Conservation (phyloP, 2,113 vertebrate genomes). For the Anarhynchus alexandrinus region DNA sequence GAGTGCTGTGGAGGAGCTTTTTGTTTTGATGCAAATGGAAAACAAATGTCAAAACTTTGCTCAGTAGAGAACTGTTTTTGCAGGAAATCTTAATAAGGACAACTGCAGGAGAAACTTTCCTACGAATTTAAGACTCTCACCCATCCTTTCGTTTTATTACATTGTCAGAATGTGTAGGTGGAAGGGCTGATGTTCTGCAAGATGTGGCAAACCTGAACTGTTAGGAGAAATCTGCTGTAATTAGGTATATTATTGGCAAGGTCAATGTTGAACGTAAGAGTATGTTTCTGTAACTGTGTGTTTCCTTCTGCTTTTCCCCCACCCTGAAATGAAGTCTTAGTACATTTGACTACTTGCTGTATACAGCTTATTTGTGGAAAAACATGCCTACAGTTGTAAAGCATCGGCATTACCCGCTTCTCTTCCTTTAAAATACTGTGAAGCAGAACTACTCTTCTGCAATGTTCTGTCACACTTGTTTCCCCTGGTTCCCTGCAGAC, state of each 20-base stretch:
- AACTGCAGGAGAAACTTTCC: not conserved
- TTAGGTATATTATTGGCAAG: not conserved
- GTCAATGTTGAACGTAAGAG: not conserved
- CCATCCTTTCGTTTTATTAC: not conserved
- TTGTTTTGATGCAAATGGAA: not conserved
- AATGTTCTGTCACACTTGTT: not conserved
- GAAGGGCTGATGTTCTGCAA: not conserved
- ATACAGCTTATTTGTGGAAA: not conserved
- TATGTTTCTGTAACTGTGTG: not conserved
- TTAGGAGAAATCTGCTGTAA: not conserved
- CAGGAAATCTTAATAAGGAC: not conserved
- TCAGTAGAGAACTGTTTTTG: not conserved
- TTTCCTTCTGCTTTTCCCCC: not conserved
- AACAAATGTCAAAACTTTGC: not conserved
- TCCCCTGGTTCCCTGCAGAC: not conserved
- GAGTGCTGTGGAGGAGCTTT: not conserved
- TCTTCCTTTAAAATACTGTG: not conserved
- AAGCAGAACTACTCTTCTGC: not conserved
- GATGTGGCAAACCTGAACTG: not conserved
- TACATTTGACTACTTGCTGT: not conserved
- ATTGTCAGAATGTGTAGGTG: not conserved
- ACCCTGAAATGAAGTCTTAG: not conserved
- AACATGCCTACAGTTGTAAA: not conserved
- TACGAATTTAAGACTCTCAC: not conserved
- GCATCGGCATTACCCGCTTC: not conserved